phyloP scores from a whole-genome alignment of 2,888 invertebrate species.

The Caprella mutica region DNA sequence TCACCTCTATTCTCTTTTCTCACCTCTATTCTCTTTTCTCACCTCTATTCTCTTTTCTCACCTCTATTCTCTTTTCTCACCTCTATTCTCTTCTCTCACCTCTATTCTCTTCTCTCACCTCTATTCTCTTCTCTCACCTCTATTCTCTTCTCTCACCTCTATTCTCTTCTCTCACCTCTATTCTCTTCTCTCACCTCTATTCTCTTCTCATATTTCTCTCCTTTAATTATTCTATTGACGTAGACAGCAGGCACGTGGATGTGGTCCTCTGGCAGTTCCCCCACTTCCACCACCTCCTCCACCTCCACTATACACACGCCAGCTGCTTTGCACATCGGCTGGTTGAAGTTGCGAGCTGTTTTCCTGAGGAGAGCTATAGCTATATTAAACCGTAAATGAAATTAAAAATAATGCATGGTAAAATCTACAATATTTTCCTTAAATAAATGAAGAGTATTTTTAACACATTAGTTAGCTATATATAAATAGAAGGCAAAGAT shows the following conservation, averaged over 20 bases:
- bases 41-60: no score
- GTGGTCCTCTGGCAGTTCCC: conserved; percentile 27
- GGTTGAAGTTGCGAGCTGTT: conserved; percentile 34
- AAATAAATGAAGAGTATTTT: background rate
- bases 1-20: no score
- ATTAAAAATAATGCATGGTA: background rate
- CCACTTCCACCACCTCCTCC: conserved; percentile 34
- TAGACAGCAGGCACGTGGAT: conserved; percentile 34
- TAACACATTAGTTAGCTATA: background rate
- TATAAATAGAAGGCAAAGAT: background rate
- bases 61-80: no score
- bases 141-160: no score
- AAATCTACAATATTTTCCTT: background rate
- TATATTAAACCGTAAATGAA: background rate
- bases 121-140: no score
- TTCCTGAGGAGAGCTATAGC: conserved; percentile 16
- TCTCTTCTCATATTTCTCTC: conserved; percentile 32
- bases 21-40: no score
- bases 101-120: no score
- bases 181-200: conserved; percentile 31
- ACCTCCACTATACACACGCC: conserved; percentile 33
- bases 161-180: no score
- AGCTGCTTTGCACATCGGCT: conserved; percentile 34
- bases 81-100: no score
- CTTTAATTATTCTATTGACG: conserved; percentile 31